A percentile compares a stretch with the other conserved stretches of the same genome.
phyloP scores from a whole-genome alignment of 1,140 invertebrate genomes.

The Sweltsa coloradensis region DNA sequence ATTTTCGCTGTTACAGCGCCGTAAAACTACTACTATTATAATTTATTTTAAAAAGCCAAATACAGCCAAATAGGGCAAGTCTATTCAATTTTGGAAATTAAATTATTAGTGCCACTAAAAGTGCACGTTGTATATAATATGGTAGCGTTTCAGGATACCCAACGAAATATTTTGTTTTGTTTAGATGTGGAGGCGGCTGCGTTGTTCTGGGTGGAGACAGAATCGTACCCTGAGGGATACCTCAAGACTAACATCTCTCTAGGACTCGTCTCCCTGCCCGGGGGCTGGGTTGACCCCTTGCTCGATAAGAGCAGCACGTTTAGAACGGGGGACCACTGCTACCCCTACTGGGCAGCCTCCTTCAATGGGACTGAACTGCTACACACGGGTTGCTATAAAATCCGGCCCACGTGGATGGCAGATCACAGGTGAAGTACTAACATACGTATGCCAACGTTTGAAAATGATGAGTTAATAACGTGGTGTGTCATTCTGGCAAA shows the following conservation, averaged over 20 bases:
- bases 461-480: too few relatives aligned
- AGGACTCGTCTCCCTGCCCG: conserved; percentile 31
- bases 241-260: conserved; percentile 33
- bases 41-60: too few relatives aligned
- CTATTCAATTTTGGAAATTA: not conserved
- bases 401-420: conserved; percentile 54
- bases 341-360: conserved; percentile 37
- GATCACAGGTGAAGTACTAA: conserved; percentile 40
- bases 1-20: too few relatives aligned
- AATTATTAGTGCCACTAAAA: not conserved
- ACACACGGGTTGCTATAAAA: conserved; percentile 41
- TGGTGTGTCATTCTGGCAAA: too few relatives aligned
- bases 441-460: too few relatives aligned
- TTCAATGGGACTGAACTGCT: conserved; percentile 34
- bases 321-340: conserved; percentile 27
- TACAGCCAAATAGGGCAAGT: not conserved
- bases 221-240: conserved; percentile 29
- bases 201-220: not conserved
- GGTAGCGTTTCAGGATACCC: too few relatives aligned
- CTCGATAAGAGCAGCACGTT: conserved; percentile 22
- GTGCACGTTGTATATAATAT: too few relatives aligned
- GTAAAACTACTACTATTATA: too few relatives aligned
- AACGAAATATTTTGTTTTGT: too few relatives aligned
- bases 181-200: not conserved
- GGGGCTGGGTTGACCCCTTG: conserved; percentile 34